Evolutionary conservation across 1,140 invertebrate genomes (phyloP).

Genomic region (Solenopsis fugax): DNA sequence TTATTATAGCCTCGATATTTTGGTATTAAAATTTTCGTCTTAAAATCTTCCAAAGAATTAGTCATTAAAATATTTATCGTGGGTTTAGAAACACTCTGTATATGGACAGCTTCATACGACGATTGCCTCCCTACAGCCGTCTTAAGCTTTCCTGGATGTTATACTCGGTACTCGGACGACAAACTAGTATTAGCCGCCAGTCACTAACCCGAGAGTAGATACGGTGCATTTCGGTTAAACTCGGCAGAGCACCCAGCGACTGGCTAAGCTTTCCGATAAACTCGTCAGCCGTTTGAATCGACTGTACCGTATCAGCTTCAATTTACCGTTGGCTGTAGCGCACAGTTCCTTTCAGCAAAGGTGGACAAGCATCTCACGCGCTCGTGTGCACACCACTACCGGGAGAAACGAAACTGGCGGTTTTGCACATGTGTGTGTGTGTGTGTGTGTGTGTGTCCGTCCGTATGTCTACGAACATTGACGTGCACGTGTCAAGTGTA

Average conservation of each 20-base stretch:
- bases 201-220: slow-evolving; percentile 57
- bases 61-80: too few relatives aligned
- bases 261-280: slow-evolving; percentile 72
- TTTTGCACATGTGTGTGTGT: not conserved
- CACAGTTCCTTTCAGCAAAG: slow-evolving; percentile 53
- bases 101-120: not conserved
- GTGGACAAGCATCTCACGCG: slow-evolving; percentile 53
- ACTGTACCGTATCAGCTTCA: slow-evolving; percentile 71
- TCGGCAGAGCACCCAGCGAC: slow-evolving; percentile 40
- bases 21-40: too few relatives aligned
- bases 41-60: too few relatives aligned
- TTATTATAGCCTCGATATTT: too few relatives aligned
- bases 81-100: too few relatives aligned
- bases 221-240: slow-evolving; percentile 39
- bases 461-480: slow-evolving; percentile 11
- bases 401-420: slow-evolving; percentile 41
- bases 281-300: slow-evolving; percentile 75
- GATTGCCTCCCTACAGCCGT: not conserved
- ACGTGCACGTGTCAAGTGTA: slow-evolving; percentile 27
- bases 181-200: slow-evolving; percentile 55
- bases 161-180: slow-evolving; percentile 6
- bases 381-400: slow-evolving; percentile 8
- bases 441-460: not conserved
- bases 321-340: slow-evolving; percentile 62
- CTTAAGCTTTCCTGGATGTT: slow-evolving; percentile 49